Evolutionary conservation across 2,797 vertebrate species (phyloP).

Genomic region (Pelobates cultripes): DNA sequence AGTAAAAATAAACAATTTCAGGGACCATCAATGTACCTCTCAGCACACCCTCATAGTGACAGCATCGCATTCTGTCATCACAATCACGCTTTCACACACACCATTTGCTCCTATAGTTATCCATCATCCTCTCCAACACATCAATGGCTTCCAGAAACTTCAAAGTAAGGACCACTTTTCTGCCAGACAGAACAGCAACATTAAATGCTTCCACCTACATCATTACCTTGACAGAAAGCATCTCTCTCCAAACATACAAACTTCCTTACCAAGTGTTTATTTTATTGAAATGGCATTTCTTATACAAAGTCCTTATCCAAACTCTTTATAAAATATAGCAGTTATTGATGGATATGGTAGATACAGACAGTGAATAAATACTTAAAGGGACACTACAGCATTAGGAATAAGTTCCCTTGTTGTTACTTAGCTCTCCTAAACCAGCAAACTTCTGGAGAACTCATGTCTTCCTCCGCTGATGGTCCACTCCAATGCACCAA

Average conservation of each 20-base stretch:
- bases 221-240: background rate
- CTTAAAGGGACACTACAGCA: no score
- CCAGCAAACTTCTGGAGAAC: no score
- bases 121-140: conserved; percentile 17
- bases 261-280: no score
- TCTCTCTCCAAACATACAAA: background rate
- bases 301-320: no score
- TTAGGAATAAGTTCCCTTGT: no score
- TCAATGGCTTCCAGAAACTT: background rate
- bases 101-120: conserved; percentile 31
- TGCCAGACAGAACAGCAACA: background rate
- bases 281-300: no score
- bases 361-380: no score
- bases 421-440: no score
- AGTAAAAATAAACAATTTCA: background rate
- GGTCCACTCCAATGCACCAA: no score
- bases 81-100: conserved; percentile 2
- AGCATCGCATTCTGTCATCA: conserved; percentile 8
- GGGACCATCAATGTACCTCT: conserved; percentile 18
- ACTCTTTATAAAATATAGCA: no score
- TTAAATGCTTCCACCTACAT: background rate
- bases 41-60: conserved; percentile 17
- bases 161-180: background rate
- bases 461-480: no score
- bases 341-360: no score